phyloP scores from a whole-genome alignment of 35 echinoderm and acorn worm genomes.

The Ophiothrix spiculata region DNA sequence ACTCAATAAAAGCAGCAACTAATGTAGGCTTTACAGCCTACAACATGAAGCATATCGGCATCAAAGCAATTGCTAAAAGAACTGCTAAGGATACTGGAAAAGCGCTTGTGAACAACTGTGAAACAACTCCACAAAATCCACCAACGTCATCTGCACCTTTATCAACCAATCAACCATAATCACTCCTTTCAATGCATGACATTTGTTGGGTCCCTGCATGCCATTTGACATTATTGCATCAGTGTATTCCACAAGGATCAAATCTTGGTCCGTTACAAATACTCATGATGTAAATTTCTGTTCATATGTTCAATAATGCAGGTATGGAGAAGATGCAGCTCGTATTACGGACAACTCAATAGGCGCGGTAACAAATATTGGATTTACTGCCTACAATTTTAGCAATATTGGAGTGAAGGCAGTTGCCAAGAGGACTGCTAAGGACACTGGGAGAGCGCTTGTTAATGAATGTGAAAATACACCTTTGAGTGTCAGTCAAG shows the following conservation, averaged over 20 bases:
- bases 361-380: slow-evolving; percentile 75
- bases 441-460: slow-evolving; percentile 80
- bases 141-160: not conserved
- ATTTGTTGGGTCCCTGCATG: no score
- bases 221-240: no score
- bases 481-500: not conserved
- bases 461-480: slow-evolving; percentile 60
- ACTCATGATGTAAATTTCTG: not conserved
- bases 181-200: not conserved
- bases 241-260: no score
- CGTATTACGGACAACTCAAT: slow-evolving; percentile 77
- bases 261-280: not conserved
- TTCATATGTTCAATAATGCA: slow-evolving; percentile 17
- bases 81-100: slow-evolving; percentile 89
- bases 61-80: slow-evolving; percentile 93
- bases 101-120: slow-evolving; percentile 65
- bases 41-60: slow-evolving; percentile 78
- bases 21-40: slow-evolving; percentile 79
- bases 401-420: slow-evolving; percentile 90
- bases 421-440: slow-evolving; percentile 82
- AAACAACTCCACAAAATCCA: not conserved
- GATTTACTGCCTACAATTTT: slow-evolving; percentile 70
- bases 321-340: slow-evolving; percentile 83
- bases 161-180: not conserved
- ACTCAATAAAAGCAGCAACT: slow-evolving; percentile 60